Percentiles rank a stretch among this genome's conserved stretches.
Conservation (phyloP, 2,888 invertebrate species). For the Drosophila conformis region DNA sequence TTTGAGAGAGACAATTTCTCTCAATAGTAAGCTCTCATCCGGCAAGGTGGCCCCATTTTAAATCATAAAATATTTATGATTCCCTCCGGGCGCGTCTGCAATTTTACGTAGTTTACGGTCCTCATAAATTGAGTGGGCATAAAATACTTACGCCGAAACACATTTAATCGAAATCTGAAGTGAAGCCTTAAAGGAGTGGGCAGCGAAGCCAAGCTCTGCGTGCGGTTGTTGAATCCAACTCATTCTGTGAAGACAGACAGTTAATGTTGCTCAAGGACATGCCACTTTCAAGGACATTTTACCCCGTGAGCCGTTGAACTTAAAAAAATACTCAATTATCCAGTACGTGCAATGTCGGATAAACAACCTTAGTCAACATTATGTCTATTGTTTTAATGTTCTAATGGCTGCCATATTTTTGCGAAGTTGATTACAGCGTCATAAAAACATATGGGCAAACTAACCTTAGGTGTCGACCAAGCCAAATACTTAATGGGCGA, state of each 20-base stretch:
- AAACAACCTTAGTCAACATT: conserved; percentile 38
- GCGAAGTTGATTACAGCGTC: conserved; percentile 45
- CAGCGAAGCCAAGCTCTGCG: not conserved
- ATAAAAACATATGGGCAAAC: conserved; percentile 45
- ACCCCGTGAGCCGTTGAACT: conserved; percentile 28
- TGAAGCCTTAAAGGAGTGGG: conserved; percentile 44
- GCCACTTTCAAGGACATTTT: conserved; percentile 34
- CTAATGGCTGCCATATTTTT: conserved; percentile 62
- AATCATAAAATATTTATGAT: conserved; percentile 70
- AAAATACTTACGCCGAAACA: conserved; percentile 62
- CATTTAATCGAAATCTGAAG: conserved; percentile 61
- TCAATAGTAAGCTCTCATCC: conserved; percentile 28
- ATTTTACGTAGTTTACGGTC: conserved; percentile 63
- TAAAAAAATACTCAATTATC: conserved; percentile 45
- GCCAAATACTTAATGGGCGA: conserved; percentile 20
- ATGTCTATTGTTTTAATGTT: conserved; percentile 27
- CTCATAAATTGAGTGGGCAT: conserved; percentile 68
- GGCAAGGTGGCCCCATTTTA: conserved; percentile 45
- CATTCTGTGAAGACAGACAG: conserved; percentile 11
- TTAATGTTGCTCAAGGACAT: conserved; percentile 34
- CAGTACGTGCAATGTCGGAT: conserved; percentile 55
- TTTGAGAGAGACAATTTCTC: not conserved
- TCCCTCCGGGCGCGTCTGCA: conserved; percentile 45
- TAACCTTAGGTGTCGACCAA: conserved; percentile 32
- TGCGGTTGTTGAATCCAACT: conserved; percentile 34